Evolutionary conservation across 2,888 invertebrate species (phyloP).

Genomic region (Cryptocephalus moraei): DNA sequence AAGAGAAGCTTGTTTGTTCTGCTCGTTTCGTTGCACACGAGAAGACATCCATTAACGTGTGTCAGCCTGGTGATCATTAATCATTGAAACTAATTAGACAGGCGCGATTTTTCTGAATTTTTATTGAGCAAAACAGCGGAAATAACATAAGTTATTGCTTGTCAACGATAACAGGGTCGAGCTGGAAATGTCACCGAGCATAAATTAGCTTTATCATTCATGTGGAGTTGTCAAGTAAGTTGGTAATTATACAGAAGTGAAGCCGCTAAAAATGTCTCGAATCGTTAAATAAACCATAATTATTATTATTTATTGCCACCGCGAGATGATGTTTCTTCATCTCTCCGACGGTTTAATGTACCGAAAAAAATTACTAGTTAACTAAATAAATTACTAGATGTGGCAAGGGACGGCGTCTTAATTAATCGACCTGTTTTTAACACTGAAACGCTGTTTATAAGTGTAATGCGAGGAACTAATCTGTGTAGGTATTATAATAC

Average conservation of each 20-base stretch:
- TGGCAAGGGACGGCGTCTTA: no score
- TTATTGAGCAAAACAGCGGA: constrained; percentile 26
- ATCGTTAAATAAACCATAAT: constrained; percentile 24
- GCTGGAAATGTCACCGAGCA: constrained; percentile 28
- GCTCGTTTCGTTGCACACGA: constrained; percentile 13
- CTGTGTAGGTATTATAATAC: no score
- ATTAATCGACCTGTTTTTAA: no score
- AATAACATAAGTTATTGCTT: constrained; percentile 31
- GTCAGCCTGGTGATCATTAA: constrained; percentile 17
- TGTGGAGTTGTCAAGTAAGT: constrained; percentile 24
- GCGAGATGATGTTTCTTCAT: not conserved
- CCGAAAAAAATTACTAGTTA: no score
- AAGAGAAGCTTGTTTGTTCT: constrained; percentile 8
- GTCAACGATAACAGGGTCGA: constrained; percentile 31
- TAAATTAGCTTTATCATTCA: constrained; percentile 31
- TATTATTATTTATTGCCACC: constrained; percentile 18
- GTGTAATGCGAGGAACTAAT: no score
- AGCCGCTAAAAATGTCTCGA: constrained; percentile 22
- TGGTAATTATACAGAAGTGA: constrained; percentile 25
- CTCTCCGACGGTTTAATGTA: no score
- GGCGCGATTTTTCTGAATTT: constrained; percentile 26
- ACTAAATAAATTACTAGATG: no score
- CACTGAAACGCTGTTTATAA: no score
- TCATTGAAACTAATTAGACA: constrained; percentile 25
- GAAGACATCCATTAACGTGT: constrained; percentile 15